phyloP scores from a whole-genome alignment of 2,113 vertebrate genomes.

The Microcebus ravelobensis region DNA sequence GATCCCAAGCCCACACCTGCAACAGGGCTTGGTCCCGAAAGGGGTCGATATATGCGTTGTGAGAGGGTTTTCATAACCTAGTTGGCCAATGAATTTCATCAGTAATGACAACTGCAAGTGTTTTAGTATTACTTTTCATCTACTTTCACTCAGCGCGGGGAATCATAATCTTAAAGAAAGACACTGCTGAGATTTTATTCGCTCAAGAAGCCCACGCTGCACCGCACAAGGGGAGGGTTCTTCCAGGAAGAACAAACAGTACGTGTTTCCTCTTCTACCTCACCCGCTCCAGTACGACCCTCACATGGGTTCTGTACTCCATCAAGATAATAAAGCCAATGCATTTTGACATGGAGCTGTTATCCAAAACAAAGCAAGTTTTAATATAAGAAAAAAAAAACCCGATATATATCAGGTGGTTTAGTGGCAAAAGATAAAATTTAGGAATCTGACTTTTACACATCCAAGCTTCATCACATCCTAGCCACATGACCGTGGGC shows the following conservation, averaged over 20 bases:
- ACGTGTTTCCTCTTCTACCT: neutral
- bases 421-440: slow-evolving; percentile 5
- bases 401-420: neutral
- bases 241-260: neutral
- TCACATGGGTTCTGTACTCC: slow-evolving; percentile 1
- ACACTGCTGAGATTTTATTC: neutral
- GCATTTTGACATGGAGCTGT: neutral
- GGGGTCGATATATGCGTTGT: neutral
- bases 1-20: neutral
- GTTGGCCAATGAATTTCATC: neutral
- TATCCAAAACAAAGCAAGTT: slow-evolving; percentile 27
- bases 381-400: slow-evolving; percentile 7
- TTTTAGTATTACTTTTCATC: slow-evolving; percentile 19
- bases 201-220: neutral
- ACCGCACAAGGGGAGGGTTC: neutral
- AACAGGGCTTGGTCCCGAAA: neutral
- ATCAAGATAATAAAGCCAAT: slow-evolving; percentile 32
- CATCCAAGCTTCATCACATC: neutral
- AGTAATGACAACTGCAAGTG: slow-evolving; percentile 1
- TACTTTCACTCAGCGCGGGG: neutral
- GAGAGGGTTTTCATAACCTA: neutral
- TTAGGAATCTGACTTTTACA: neutral
- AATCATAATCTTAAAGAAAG: slow-evolving; percentile 17
- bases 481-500: neutral
- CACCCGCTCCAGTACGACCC: neutral